Conservation (phyloP, 2,797 vertebrate genomes). For the Cottoperca gobio region DNA sequence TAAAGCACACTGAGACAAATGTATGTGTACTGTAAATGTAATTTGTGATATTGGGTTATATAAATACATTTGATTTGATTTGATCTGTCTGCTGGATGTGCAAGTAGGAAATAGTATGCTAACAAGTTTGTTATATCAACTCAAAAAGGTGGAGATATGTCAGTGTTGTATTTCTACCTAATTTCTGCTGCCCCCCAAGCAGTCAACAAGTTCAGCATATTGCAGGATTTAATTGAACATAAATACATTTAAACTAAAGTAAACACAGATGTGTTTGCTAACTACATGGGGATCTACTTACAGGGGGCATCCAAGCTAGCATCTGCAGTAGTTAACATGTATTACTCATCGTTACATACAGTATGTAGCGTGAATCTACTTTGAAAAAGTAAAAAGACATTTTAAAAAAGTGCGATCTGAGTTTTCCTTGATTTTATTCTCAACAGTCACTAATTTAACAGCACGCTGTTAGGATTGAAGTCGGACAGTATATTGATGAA, state of each 20-base stretch:
- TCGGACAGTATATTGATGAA: constrained; percentile 22
- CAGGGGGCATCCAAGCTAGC: not conserved
- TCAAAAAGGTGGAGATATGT: not conserved
- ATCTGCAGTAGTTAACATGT: not conserved
- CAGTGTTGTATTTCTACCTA: not conserved
- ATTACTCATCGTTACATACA: not conserved
- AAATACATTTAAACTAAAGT: not conserved
- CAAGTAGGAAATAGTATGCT: too few species aligned
- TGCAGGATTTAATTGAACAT: too few species aligned
- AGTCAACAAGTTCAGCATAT: not conserved
- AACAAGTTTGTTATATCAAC: not conserved
- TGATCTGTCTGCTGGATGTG: too few species aligned
- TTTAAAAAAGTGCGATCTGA: too few species aligned
- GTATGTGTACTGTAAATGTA: too few species aligned
- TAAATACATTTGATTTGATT: too few species aligned
- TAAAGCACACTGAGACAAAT: too few species aligned
- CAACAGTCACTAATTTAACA: constrained; percentile 10
- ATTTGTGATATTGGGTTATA: too few species aligned
- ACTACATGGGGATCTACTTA: not conserved
- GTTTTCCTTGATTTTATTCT: too few species aligned
- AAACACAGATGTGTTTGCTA: not conserved
- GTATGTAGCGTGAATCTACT: not conserved
- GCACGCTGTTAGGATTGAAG: not conserved
- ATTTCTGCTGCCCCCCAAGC: not conserved
- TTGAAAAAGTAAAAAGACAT: not conserved